These are phyloP conservation scores for Leuciscus idus DNA, from an alignment of 2,113 vertebrate species.

Conservation along the genomic window DNA sequence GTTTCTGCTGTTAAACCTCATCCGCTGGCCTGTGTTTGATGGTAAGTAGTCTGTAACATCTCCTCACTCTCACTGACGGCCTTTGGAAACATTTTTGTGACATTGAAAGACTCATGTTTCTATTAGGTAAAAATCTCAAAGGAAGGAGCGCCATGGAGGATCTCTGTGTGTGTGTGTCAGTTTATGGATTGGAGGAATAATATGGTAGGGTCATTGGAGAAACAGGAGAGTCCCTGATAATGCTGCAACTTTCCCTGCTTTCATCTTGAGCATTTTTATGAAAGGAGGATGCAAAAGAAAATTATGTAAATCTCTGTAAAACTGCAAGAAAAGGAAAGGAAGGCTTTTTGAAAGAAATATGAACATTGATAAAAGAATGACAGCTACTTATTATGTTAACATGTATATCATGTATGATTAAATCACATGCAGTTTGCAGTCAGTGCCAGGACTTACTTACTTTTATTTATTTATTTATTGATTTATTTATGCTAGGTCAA, in stretches of 20 bases:
- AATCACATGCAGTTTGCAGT: neutral
- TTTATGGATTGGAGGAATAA: neutral
- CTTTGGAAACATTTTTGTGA: neutral
- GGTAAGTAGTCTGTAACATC: constrained; percentile 10
- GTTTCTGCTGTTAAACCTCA: neutral
- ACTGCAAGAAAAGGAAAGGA: neutral
- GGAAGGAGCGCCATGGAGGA: neutral
- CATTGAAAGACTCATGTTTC: neutral
- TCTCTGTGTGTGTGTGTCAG: neutral
- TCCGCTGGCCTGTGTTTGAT: neutral
- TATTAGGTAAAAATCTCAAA: neutral
- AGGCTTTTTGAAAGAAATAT: neutral
- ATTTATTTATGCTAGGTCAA: neutral
- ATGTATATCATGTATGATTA: neutral
- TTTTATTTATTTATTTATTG: neutral
- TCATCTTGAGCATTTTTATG: neutral
- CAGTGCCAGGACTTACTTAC: neutral
- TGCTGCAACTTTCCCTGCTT: neutral
- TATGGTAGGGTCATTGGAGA: neutral
- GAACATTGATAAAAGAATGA: neutral
- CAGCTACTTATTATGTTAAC: neutral
- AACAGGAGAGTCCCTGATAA: neutral
- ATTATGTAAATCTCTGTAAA: neutral
- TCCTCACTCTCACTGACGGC: neutral
- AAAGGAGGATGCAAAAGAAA: neutral